Evolutionary conservation across 2,888 invertebrate species (phyloP).

Genomic region (Zhengitettix transpicula): DNA sequence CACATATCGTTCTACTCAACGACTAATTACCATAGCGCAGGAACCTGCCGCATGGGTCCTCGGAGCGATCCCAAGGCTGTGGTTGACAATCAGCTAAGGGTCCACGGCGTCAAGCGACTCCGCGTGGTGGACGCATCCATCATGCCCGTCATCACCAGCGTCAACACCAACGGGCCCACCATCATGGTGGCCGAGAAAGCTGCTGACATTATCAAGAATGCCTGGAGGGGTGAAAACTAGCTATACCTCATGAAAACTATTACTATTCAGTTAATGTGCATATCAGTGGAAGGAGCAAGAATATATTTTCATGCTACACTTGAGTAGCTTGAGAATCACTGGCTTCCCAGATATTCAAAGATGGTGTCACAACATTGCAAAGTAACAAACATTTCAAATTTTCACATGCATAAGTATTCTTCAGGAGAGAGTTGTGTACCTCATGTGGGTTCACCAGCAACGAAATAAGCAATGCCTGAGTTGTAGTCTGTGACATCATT

Average conservation of each 20-base stretch:
- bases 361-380: too few species aligned
- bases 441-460: too few species aligned
- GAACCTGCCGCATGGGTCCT: slow-evolving; percentile 11
- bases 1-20: slow-evolving; percentile 22
- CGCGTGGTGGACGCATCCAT: slow-evolving; percentile 11
- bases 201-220: slow-evolving; percentile 6
- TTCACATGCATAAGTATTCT: too few species aligned
- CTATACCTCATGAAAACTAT: not conserved
- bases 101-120: slow-evolving; percentile 6
- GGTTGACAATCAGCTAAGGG: slow-evolving; percentile 6
- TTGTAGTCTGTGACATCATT: too few species aligned
- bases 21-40: slow-evolving; percentile 9
- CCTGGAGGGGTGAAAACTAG: too few species aligned
- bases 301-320: not conserved
- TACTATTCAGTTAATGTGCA: not conserved
- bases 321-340: too few species aligned
- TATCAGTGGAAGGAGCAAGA: not conserved
- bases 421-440: too few species aligned
- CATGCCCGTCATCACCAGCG: slow-evolving; percentile 9
- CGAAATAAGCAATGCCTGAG: too few species aligned
- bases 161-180: slow-evolving; percentile 10
- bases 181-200: slow-evolving; percentile 12
- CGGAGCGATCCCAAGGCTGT: slow-evolving; percentile 4
- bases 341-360: too few species aligned
- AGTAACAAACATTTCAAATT: too few species aligned